phyloP scores from a whole-genome alignment of 2,797 vertebrate species.

The Mallotus villosus region DNA sequence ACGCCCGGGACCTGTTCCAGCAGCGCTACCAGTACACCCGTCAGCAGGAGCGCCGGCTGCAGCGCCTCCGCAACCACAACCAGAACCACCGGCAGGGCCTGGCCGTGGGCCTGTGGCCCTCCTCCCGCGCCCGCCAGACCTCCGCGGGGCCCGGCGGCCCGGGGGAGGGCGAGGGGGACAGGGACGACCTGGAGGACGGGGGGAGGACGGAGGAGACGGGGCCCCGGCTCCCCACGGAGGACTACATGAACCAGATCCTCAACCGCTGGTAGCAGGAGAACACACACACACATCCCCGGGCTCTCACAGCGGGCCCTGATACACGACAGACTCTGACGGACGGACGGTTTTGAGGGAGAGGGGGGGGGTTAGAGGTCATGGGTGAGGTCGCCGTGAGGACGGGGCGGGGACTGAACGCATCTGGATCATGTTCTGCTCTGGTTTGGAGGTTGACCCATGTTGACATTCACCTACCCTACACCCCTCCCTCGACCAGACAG shows the following conservation, averaged over 20 bases:
- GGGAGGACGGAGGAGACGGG: constrained; percentile 82
- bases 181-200: constrained; percentile 65
- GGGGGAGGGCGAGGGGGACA: constrained; percentile 43
- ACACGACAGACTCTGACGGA: background rate
- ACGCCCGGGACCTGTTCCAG: constrained; percentile 95
- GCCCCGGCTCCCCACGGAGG: constrained; percentile 90
- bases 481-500: constrained; percentile 16
- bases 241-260: constrained; percentile 99
- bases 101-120: constrained; percentile 74
- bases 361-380: constrained; percentile 41
- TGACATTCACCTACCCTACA: constrained; percentile 42
- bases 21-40: constrained; percentile 96
- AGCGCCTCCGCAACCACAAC: constrained; percentile 85
- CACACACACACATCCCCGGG: constrained; percentile 26
- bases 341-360: background rate
- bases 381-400: constrained; percentile 40
- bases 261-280: constrained; percentile 92
- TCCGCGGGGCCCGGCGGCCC: constrained; percentile 61
- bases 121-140: constrained; percentile 54
- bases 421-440: constrained; percentile 41
- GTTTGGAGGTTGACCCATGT: constrained; percentile 10
- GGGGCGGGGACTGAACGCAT: constrained; percentile 34
- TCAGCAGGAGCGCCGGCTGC: constrained; percentile 92
- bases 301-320: background rate
- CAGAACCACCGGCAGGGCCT: constrained; percentile 79